Conservation (phyloP, 1,140 invertebrate genomes). For the Platyura marginata region DNA sequence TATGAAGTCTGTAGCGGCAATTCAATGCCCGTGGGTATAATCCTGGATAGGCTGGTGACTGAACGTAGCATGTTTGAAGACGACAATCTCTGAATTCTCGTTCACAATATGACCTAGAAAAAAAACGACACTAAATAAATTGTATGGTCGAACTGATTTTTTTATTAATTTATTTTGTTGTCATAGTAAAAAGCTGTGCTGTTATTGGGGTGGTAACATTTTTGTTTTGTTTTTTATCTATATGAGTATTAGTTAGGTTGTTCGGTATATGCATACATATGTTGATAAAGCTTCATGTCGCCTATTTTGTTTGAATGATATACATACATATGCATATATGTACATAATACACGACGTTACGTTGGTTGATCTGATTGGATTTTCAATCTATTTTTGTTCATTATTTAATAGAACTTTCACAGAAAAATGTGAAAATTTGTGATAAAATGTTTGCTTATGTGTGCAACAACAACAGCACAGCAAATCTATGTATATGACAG, state of each 20-base stretch:
- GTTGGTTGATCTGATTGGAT: too few relatives aligned
- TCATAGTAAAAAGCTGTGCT: conserved; percentile 1
- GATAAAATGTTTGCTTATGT: too few relatives aligned
- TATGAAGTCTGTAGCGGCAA: conserved; percentile 76
- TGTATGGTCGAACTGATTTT: conserved; percentile 11
- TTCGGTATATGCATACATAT: too few relatives aligned
- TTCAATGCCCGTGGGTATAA: conserved; percentile 77
- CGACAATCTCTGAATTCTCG: conserved; percentile 66
- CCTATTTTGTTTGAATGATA: too few relatives aligned
- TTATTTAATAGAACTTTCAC: too few relatives aligned
- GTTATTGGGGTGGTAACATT: too few relatives aligned
- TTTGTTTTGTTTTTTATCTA: too few relatives aligned
- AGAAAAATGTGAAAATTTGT: neutral
- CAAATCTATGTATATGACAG: neutral
- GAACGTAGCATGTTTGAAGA: conserved; percentile 80
- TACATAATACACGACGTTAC: too few relatives aligned
- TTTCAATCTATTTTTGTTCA: too few relatives aligned
- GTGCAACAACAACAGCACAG: neutral
- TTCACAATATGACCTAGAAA: conserved; percentile 65
- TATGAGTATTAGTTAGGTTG: too few relatives aligned
- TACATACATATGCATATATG: too few relatives aligned
- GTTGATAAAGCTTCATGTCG: too few relatives aligned
- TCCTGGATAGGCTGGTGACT: conserved; percentile 80
- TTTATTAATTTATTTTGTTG: conserved; percentile 7
- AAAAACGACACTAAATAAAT: conserved; percentile 6